These are phyloP conservation scores for Mythimna ferrago DNA, from an alignment of 2,888 invertebrate species.

Conservation along the genomic window DNA sequence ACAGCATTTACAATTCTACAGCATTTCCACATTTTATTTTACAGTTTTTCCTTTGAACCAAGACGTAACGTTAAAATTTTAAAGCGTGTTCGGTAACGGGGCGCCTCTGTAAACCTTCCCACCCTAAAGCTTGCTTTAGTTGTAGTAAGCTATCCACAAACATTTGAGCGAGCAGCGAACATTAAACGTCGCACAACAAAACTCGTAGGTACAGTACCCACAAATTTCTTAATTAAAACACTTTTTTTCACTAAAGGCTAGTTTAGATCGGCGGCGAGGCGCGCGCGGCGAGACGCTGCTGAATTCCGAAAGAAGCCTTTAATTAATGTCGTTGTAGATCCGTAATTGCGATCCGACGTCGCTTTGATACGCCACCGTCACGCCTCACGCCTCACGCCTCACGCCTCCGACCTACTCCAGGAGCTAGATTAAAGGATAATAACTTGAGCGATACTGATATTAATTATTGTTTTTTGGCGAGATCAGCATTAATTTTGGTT, in stretches of 20 bases:
- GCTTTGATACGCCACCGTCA: slow-evolving; percentile 75
- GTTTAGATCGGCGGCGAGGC: slow-evolving; percentile 75
- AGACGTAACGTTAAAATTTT: slow-evolving; percentile 1
- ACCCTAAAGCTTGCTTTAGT: slow-evolving; percentile 19
- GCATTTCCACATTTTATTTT: neutral
- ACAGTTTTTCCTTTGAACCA: slow-evolving; percentile 11
- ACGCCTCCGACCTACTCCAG: slow-evolving; percentile 44
- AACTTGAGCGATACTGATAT: slow-evolving; percentile 48
- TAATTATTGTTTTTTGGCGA: slow-evolving; percentile 41
- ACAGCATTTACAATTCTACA: neutral
- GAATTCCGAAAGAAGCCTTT: slow-evolving; percentile 79
- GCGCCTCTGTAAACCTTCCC: neutral
- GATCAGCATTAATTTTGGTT: slow-evolving; percentile 17
- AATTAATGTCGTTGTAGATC: slow-evolving; percentile 87
- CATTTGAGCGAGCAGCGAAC: slow-evolving; percentile 48
- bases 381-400: slow-evolving; percentile 55
- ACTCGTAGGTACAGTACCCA: slow-evolving; percentile 55
- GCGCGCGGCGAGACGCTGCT: slow-evolving; percentile 58
- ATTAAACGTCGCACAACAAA: slow-evolving; percentile 61
- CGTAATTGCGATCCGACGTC: slow-evolving; percentile 84
- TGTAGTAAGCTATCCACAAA: slow-evolving; percentile 35
- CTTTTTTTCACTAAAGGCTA: slow-evolving; percentile 82
- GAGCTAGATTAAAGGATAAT: slow-evolving; percentile 58
- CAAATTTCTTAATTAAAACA: slow-evolving; percentile 86
- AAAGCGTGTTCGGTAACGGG: slow-evolving; percentile 15